Base-by-base conservation (phyloP, 2,888 invertebrate genomes). In the Oxytorus armatus region DNA sequence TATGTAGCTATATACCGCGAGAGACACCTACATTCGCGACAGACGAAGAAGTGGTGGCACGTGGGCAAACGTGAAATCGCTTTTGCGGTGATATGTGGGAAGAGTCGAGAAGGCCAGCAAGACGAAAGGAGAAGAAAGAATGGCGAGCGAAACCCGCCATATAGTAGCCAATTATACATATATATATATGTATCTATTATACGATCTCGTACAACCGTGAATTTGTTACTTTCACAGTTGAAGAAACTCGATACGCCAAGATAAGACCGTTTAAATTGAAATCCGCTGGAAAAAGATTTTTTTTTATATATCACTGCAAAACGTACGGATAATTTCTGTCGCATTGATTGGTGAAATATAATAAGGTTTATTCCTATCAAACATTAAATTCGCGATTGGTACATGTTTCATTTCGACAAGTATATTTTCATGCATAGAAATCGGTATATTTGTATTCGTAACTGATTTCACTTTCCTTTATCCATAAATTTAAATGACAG, bases 21-120 rank as follows among this genome's bases (percentile, higher is more conserved):
- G 21, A 39, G 57, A 80, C 77, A 76, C 81, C 79, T 75, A 79
- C 77, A 70, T 78, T 23, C 47, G 65, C 77, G 61, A 81, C 65
- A 18, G 68, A 59, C 10, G n/a, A 69, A 53, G 51, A 49, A 65
- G 82, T 78, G 82, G 82, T 82, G 80, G 65, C 79, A 87, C 85
- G 87, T 87, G 86, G 87, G 87, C 87, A 87, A 86, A 87, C 87
- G 82, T 85, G 87, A 87, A 86, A 86, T 85, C 82, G 82, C 82
- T 77, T 78, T 72, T 78, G 69, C 66, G 51, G 61, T 68, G 72
- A 68, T 77, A 77, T 72, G 83, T 82, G 72, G 82, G 79, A 81
- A 75, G 78, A 79, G 51, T 39, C 55, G 74, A 82, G 81, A 77
- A 81, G 82, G 77, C 81, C 76, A 78, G 57, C 55, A 18, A 29